Evolutionary conservation across 2,797 vertebrate species (phyloP).

Genomic region (Sarcophilus harrisii): DNA sequence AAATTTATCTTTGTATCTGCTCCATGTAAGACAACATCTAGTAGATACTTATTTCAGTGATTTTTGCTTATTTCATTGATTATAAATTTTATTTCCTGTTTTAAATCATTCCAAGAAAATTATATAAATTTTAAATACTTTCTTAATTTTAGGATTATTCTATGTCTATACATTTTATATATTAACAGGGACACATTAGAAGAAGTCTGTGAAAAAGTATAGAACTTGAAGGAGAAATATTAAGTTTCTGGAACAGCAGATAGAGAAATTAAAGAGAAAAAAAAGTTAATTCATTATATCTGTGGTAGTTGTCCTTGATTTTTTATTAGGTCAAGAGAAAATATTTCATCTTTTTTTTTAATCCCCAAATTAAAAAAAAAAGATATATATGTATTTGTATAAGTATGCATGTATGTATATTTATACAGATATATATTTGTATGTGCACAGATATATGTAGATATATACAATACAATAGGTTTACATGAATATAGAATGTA

Average conservation of each 20-base stretch:
- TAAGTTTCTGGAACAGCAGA: neutral
- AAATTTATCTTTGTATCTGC: neutral
- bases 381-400: too few species aligned
- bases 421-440: too few species aligned
- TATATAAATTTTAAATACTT: neutral
- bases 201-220: neutral
- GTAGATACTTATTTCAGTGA: neutral
- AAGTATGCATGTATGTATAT: too few species aligned
- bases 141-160: neutral
- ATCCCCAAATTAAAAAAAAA: neutral
- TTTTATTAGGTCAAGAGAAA: neutral
- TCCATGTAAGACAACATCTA: neutral
- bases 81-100: neutral
- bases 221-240: neutral
- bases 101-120: neutral
- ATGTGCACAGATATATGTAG: too few species aligned
- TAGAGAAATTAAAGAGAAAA: neutral
- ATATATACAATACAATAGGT: too few species aligned
- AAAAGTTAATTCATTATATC: neutral
- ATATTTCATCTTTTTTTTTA: neutral
- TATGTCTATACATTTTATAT: neutral
- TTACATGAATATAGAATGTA: too few species aligned
- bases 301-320: fast-evolving
- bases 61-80: neutral
- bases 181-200: neutral